Evolutionary conservation across 1,140 invertebrate genomes (phyloP), one percentile per base, ranked within the genome.

Genomic region (Euglossa dilemma): DNA sequence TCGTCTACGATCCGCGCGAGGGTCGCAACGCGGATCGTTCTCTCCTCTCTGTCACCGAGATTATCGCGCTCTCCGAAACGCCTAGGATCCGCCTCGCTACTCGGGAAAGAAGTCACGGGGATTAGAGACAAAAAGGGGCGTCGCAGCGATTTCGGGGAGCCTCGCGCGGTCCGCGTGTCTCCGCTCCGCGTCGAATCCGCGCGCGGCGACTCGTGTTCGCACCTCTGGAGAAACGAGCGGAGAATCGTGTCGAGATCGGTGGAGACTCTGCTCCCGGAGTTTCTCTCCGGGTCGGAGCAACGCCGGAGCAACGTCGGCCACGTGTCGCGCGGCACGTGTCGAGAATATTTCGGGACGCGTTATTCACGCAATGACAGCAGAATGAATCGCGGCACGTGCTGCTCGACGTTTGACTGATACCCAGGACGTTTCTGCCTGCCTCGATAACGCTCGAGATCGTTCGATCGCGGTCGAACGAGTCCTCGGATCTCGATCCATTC

Each of bases 311-410:
- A 45, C 47, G 67, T 66, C 59, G 75, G 88, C 84, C 88, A 82
- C 88, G 88, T 89, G 88, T 54, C 54, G 69, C 6, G 57, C 63
- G 85, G 79, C 88, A 89, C 88, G 88, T 89, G 88, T 85, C 85
- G 63, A 14, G 89, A 92, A 93, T 93, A 94, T 94, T 93, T 93
- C 86, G 87, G 89, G 76, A 83, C 85, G 81, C 90, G 85, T 91
- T 93, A 93, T 93, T 94, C 93, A 93, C 92, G 92, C 92, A 93
- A 92, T 88, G 92, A 93, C 92, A 93, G 91, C 85, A 84, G 88
- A 90, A 91, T 93, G 92, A 94, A 94, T 94, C 90, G 92, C 83
- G 88, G 86, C 93, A 94, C 93, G 93, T 94, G 93, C 87, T 84
- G 77, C 57, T 16, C 88, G 86, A 88, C 90, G 83, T 92, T 93